A percentile compares a stretch with the other conserved stretches of the same genome.
Conservation (phyloP, 2,888 invertebrate species). For the Prosapia bicincta region DNA sequence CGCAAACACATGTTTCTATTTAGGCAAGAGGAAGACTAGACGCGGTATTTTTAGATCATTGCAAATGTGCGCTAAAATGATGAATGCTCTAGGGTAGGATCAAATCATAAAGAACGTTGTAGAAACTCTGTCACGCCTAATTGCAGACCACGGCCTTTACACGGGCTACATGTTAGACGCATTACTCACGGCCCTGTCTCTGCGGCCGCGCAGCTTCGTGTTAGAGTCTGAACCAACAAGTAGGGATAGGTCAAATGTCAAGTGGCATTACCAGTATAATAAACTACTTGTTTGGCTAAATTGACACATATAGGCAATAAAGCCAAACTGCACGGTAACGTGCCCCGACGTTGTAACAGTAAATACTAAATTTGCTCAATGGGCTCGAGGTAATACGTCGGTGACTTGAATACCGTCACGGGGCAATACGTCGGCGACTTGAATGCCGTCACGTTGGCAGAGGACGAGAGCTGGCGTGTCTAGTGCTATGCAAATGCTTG, state of each 20-base stretch:
- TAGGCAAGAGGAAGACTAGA: neutral
- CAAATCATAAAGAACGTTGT: neutral
- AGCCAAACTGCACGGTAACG: too few relatives aligned
- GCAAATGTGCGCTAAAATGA: neutral
- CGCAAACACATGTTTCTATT: neutral
- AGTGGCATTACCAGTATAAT: neutral
- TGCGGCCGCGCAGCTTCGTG: conserved; percentile 12
- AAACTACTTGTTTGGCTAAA: neutral
- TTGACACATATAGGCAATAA: neutral
- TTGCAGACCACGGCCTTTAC: neutral
- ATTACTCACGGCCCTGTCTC: neutral
- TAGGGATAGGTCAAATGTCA: neutral
- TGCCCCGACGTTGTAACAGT: too few relatives aligned
- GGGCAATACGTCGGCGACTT: too few relatives aligned
- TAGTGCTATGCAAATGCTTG: too few relatives aligned
- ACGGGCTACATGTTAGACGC: neutral
- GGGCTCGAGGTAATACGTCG: too few relatives aligned
- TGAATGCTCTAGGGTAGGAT: neutral
- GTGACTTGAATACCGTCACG: too few relatives aligned
- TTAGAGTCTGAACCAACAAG: neutral
- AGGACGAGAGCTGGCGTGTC: too few relatives aligned
- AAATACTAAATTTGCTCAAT: too few relatives aligned
- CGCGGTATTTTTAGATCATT: neutral
- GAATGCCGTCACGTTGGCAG: too few relatives aligned
- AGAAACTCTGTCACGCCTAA: neutral